phyloP scores from a whole-genome alignment of 2,797 vertebrate species.

The Vireo griseus region DNA sequence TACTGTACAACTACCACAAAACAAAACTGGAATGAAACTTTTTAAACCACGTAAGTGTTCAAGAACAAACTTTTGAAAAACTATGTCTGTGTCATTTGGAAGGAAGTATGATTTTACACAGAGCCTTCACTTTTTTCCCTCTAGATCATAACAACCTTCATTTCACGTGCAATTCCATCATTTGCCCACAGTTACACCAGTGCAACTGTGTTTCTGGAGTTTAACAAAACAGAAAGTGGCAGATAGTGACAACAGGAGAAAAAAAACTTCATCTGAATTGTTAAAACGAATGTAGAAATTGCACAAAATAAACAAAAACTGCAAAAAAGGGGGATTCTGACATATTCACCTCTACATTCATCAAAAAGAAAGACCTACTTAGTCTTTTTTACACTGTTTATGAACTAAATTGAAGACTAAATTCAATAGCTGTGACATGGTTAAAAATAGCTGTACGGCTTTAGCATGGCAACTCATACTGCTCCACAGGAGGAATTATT shows the following conservation, averaged over 20 bases:
- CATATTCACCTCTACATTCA: not conserved
- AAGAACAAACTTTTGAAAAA: not conserved
- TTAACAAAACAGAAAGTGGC: not conserved
- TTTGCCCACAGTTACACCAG: not conserved
- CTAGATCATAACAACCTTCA: not conserved
- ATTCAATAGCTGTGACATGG: not conserved
- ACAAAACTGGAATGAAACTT: not conserved
- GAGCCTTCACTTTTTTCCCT: not conserved
- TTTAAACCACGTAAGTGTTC: not conserved
- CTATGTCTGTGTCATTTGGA: not conserved
- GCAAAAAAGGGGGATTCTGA: not conserved
- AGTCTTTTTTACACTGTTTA: constrained; percentile 2
- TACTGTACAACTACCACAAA: not conserved
- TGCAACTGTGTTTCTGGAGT: not conserved
- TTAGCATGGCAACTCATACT: not conserved
- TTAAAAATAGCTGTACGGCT: constrained; percentile 13
- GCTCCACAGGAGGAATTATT: constrained; percentile 36
- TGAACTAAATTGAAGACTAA: not conserved
- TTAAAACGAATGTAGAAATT: not conserved
- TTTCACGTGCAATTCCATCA: not conserved
- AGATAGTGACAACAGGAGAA: not conserved
- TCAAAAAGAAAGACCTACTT: not conserved
- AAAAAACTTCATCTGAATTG: not conserved
- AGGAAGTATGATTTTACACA: not conserved
- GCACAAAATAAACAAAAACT: not conserved